Evolutionary conservation across 2,888 invertebrate species (phyloP), one percentile per base, ranked within the genome.

Genomic region (Acronicta psi): DNA sequence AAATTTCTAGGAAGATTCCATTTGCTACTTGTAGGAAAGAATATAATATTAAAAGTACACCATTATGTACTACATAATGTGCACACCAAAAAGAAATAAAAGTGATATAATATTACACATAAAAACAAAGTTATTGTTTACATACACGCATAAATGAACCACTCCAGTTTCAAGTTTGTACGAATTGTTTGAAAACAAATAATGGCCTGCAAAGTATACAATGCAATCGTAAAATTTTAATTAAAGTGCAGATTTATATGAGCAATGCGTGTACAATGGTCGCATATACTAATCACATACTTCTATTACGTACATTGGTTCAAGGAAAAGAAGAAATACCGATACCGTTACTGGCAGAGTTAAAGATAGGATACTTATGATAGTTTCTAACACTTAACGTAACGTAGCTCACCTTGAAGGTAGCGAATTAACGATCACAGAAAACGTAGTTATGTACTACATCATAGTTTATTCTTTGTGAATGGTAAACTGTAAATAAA

Each of bases 91-190:
- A n/a, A n/a, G n/a, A n/a, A n/a, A n/a, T n/a, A n/a, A n/a, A n/a
- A n/a, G n/a, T n/a, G n/a, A n/a, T n/a, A n/a, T 31, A 3, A 31
- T 13, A 29, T 29, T 29, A 4, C 11, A 29, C 2, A 1, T 11
- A 29, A 13, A 31, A 11, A 31, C 13, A 31, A 31, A 5, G 8
- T n/a, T 20, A 20, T 23, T 23, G 9, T 41, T 41, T 14, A 41
- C n/a, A 23, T 41, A 41, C 34, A 34, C 34, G n/a, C 34, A 34
- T 34, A n/a, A 11, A 29, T 31, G 31, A n/a, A 34, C n/a, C n/a
- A 31, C 34, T 34, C 34, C n/a, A n/a, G 5, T n/a, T 34, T n/a
- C 34, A 34, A n/a, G 34, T n/a, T 0, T 20, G n/a, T 41, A 23
- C 23, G 8, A 23, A 41, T 11, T n/a, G 20, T 13, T 41, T 41